A percentile compares a stretch with the other conserved stretches of the same genome.
Conservation (phyloP, 2,797 vertebrate genomes). For the Mus minutoides region DNA sequence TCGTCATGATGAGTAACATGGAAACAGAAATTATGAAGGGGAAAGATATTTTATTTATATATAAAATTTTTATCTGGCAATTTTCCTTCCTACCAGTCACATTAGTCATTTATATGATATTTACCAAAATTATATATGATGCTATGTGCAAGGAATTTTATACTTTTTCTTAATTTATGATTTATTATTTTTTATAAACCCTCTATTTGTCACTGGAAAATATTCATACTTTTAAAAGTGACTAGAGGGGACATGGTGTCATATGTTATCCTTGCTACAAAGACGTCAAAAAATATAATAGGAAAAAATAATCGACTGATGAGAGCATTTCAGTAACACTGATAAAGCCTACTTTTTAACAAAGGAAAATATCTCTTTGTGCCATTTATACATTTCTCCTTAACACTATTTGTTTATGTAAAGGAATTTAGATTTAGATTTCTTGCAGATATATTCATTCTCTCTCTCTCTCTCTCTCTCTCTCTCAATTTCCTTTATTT, state of each 20-base stretch:
- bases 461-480: background rate
- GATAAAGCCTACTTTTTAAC: conserved; percentile 8
- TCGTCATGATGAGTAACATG: conserved; percentile 58
- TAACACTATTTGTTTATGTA: background rate
- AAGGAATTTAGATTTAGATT: background rate
- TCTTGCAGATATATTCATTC: background rate
- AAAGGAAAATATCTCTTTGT: background rate
- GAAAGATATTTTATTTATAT: conserved; percentile 26
- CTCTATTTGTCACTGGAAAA: background rate
- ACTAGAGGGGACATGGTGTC: background rate
- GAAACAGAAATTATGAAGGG: conserved; percentile 23
- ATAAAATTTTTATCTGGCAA: conserved; percentile 47
- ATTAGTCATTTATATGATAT: conserved; percentile 18
- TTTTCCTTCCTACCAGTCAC: conserved; percentile 23
- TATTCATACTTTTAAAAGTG: background rate
- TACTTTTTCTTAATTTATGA: conserved; percentile 50
- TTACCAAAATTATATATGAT: conserved; percentile 7
- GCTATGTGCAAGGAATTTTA: conserved; percentile 1
- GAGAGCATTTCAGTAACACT: background rate
- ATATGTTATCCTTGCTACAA: conserved; percentile 17
- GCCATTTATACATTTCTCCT: conserved; percentile 14
- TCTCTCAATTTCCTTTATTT: background rate
- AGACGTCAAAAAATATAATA: background rate
- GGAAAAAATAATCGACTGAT: background rate
- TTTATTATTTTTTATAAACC: background rate